These are phyloP conservation scores for Mya arenaria DNA, from an alignment of 1,140 invertebrate species.

Conservation along the genomic window DNA sequence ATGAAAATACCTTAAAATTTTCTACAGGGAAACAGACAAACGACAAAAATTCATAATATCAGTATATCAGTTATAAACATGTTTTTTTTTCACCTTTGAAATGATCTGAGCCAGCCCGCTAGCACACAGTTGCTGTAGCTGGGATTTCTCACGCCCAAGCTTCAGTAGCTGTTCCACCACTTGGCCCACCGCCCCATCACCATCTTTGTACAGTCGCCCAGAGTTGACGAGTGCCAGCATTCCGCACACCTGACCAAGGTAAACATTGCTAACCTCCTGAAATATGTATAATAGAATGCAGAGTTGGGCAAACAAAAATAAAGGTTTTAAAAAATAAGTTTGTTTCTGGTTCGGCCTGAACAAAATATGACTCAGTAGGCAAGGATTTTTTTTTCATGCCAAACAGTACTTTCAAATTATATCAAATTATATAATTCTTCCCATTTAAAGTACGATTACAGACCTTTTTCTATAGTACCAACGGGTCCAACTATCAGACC, in stretches of 20 bases:
- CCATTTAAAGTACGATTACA: no score
- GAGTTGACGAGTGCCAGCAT: conserved; percentile 58
- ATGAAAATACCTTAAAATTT: neutral
- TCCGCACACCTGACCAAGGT: conserved; percentile 60
- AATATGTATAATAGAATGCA: neutral
- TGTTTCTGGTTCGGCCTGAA: neutral
- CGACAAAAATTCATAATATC: no score
- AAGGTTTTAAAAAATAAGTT: neutral
- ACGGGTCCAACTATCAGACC: no score
- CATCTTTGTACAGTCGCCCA: conserved; percentile 35
- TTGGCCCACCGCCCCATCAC: conserved; percentile 27
- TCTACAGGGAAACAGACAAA: neutral
- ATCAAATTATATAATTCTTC: no score
- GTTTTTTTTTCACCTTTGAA: conserved; percentile 29
- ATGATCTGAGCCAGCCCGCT: conserved; percentile 50
- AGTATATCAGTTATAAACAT: no score
- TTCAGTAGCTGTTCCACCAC: conserved; percentile 45
- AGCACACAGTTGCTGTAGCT: conserved; percentile 46
- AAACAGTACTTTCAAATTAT: no score
- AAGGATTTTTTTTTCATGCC: no score
- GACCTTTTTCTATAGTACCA: no score
- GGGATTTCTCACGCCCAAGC: conserved; percentile 46
- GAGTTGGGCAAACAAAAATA: neutral
- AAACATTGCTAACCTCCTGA: conserved; percentile 57
- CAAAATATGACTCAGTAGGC: no score